Percentiles rank a stretch among this genome's conserved stretches.
Evolutionary conservation across 2,888 invertebrate species (phyloP).

Genomic region (Poecilobothrus nobilitatus): DNA sequence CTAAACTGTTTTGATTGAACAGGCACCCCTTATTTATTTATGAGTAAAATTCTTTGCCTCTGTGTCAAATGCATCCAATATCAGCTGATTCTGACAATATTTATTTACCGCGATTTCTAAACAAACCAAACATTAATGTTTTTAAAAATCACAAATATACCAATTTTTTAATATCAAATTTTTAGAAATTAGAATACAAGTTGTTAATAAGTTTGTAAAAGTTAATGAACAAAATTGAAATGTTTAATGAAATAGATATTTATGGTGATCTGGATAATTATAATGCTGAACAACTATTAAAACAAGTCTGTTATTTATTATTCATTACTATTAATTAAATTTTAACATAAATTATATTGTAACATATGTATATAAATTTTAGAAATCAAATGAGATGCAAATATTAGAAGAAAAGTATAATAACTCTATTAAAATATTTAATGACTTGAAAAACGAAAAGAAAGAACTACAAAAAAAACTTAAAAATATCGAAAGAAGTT

Average conservation of each 20-base stretch:
- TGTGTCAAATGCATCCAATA: no score
- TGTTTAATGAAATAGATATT: background rate
- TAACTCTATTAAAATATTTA: background rate
- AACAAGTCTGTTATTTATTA: background rate
- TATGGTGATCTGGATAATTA: conserved; percentile 7
- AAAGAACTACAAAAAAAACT: background rate
- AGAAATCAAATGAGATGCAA: background rate
- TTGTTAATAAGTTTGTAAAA: no score
- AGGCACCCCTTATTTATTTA: no score
- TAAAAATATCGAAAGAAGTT: conserved; percentile 4
- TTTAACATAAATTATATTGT: no score
- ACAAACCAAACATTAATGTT: background rate
- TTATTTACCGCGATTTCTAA: background rate
- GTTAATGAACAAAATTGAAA: background rate
- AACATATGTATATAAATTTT: background rate
- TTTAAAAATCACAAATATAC: no score
- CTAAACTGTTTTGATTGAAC: no score
- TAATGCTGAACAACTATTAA: background rate
- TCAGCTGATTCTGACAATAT: no score
- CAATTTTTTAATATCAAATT: no score
- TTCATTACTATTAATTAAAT: no score
- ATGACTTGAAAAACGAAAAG: background rate
- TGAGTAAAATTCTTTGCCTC: no score
- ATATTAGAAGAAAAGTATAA: conserved; percentile 4
- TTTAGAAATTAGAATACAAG: no score